Evolutionary conservation across 2,888 invertebrate species (phyloP), one percentile per base, ranked within the genome.

Genomic region (Cantharis rufa): DNA sequence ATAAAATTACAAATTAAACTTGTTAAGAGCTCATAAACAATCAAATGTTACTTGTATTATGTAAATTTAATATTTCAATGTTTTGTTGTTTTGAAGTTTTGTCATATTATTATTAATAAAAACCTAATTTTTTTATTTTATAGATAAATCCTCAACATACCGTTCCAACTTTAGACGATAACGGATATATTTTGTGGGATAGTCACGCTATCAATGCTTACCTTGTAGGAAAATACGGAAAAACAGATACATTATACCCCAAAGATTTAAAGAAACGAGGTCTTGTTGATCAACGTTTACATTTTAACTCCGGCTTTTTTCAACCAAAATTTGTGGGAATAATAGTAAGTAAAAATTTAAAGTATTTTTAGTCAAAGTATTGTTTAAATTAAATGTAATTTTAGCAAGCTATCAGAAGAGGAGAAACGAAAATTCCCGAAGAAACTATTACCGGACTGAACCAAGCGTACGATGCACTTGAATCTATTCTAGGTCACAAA

Each of bases 121-220:
- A 62, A 24, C 11, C 15, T 62, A 13, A 9, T 48, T 62, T 70
- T 1, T 72, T 66, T 10, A 62, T 86, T 89, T 5, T 83, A 24
- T 24, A 92, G 91, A 82, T 91, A 1, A 92, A 92, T 84, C 91
- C 91, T 0, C 89, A 90, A 81, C 91, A 90, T 82, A 90, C 90
- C 24, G 85, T 92, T 66, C 92, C 92, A 5, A 90, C 90, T 13
- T 86, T 92, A 62, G 89, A 91, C 82, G 90, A 90, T 75, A 89
- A 90, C 64, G 91, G 90, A 63, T 90, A 89, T 83, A 76, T 88
- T 89, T 69, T 86, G 13, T 89, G 78, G 85, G 88, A 84, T 78
- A 91, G 91, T 78, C 90, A 90, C 80, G 90, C 90, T 1, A 91
- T 91, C 62, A 84, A 86, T 15, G 83, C 87, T 28, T 91, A 90